Evolutionary conservation across 2,113 vertebrate genomes (phyloP).

Genomic region (Todiramphus chloris): DNA sequence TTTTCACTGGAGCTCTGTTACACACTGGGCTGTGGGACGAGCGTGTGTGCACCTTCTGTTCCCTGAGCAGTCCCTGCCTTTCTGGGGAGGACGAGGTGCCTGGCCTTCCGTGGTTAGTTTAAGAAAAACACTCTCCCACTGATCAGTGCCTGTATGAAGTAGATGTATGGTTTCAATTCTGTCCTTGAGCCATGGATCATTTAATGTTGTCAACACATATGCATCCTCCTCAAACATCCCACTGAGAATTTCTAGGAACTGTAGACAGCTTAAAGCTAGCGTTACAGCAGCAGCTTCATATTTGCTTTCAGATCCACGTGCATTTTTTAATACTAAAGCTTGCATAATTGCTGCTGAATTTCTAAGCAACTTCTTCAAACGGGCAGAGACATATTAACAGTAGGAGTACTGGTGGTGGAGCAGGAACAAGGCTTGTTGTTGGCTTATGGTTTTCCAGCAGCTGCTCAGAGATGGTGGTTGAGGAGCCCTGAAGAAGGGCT

Average conservation of each 20-base stretch:
- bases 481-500: background rate
- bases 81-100: background rate
- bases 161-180: constrained; percentile 59
- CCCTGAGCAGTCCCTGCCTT: background rate
- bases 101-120: constrained; percentile 1
- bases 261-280: constrained; percentile 47
- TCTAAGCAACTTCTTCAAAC: constrained; percentile 51
- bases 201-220: constrained; percentile 64
- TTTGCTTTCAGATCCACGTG: constrained; percentile 53
- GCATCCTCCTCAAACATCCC: constrained; percentile 63
- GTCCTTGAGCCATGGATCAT: constrained; percentile 65
- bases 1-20: constrained; percentile 25
- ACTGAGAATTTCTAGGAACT: constrained; percentile 57
- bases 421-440: background rate
- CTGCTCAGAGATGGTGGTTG: background rate
- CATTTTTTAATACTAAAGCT: constrained; percentile 71
- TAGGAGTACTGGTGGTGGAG: background rate
- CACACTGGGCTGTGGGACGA: fast-evolving
- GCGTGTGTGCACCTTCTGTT: constrained; percentile 27
- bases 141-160: constrained; percentile 25
- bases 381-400: background rate
- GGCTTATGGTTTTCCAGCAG: background rate
- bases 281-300: constrained; percentile 45
- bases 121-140: constrained; percentile 51
- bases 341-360: constrained; percentile 57